Conservation (phyloP, 2,113 vertebrate species). For the Syngnathus typhle region DNA sequence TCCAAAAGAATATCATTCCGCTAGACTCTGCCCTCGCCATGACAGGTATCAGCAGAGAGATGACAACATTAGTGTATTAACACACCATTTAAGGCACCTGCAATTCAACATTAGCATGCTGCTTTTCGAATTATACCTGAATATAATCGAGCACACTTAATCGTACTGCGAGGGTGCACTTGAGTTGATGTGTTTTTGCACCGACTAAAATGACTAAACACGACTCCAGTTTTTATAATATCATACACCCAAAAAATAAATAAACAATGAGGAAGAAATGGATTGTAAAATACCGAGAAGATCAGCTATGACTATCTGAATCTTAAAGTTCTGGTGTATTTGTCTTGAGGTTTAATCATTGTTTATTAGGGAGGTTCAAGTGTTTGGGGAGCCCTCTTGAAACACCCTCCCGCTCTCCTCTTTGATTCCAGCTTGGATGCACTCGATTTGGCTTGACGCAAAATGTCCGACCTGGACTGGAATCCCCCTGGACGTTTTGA, state of each 20-base stretch:
- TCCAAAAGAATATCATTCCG: constrained; percentile 90
- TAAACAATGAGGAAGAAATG: neutral
- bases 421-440: constrained; percentile 22
- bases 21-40: constrained; percentile 78
- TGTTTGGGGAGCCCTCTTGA: constrained; percentile 10
- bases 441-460: constrained; percentile 6
- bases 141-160: neutral
- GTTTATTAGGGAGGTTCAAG: constrained; percentile 13
- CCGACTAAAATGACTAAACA: neutral
- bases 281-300: neutral
- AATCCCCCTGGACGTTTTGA: constrained; percentile 20
- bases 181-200: neutral
- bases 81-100: constrained; percentile 13
- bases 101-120: constrained; percentile 6
- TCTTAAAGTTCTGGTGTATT: neutral
- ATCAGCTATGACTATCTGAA: neutral
- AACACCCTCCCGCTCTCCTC: constrained; percentile 9
- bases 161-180: neutral
- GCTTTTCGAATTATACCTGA: constrained; percentile 6
- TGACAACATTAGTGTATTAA: neutral
- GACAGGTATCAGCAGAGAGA: constrained; percentile 72
- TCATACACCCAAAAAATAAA: neutral
- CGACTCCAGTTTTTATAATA: too few relatives aligned
- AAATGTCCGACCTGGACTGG: neutral
- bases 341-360: neutral